Percentiles rank a stretch among this genome's conserved stretches.
Evolutionary conservation across 2,888 invertebrate species (phyloP).

Genomic region (Limnephilus auricula): DNA sequence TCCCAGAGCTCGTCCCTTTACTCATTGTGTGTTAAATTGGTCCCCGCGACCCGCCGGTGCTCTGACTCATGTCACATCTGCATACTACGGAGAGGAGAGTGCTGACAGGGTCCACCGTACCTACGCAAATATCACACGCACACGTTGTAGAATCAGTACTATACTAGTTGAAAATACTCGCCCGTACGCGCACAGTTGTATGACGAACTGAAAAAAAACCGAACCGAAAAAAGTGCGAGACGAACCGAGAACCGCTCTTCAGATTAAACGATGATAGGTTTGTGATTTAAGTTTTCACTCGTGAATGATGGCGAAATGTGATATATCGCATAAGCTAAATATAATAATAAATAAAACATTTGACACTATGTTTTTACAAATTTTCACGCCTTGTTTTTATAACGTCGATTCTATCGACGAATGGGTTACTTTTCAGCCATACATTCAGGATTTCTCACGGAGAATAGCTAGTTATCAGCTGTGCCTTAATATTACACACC

Average conservation of each 20-base stretch:
- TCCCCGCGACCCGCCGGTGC: not conserved
- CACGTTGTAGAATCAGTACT: not conserved
- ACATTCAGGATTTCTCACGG: no score
- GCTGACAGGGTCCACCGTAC: not conserved
- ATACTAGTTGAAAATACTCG: not conserved
- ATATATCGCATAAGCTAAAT: no score
- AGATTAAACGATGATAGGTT: not conserved
- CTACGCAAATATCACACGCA: not conserved
- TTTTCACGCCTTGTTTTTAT: no score
- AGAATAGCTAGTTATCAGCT: no score
- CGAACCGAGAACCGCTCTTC: not conserved
- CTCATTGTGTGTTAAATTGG: slow-evolving; percentile 21
- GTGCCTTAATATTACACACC: no score
- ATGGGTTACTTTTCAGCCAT: no score
- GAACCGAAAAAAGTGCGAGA: no score
- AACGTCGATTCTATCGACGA: no score
- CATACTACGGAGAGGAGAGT: not conserved
- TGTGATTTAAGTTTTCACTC: no score
- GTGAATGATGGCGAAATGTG: no score
- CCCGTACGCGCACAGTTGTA: not conserved
- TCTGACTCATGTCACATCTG: not conserved
- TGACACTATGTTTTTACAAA: no score
- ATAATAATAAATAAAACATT: no score
- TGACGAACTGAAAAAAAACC: not conserved
- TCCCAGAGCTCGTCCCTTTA: not conserved